Percentiles rank a stretch among this genome's conserved stretches.
phyloP scores from a whole-genome alignment of 2,888 invertebrate genomes.

The Anthophora plumipes region DNA sequence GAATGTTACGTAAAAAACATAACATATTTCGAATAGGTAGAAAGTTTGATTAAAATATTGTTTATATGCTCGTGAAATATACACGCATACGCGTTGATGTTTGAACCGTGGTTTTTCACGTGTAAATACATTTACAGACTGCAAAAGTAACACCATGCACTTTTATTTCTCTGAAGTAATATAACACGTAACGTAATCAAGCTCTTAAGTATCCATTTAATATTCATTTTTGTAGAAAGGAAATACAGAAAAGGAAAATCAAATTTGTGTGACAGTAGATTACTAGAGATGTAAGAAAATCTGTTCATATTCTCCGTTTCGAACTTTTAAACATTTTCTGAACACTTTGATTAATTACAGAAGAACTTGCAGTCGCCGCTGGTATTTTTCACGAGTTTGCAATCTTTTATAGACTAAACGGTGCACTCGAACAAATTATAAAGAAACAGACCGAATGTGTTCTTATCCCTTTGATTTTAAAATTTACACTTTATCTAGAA shows the following conservation, averaged over 20 bases:
- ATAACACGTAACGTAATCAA: neutral
- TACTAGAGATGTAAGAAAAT: neutral
- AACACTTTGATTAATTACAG: neutral
- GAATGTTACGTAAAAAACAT: neutral
- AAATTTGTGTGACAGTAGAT: neutral
- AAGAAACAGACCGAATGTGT: too few relatives aligned
- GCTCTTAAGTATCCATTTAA: too few relatives aligned
- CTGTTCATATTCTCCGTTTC: neutral
- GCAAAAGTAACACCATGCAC: neutral
- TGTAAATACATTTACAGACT: neutral
- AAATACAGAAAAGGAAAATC: neutral
- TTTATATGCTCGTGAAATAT: neutral
- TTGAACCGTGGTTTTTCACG: neutral
- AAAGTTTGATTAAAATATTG: constrained; percentile 20
- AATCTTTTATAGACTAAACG: too few relatives aligned
- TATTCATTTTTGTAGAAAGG: too few relatives aligned
- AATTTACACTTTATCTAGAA: too few relatives aligned
- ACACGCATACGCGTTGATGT: neutral
- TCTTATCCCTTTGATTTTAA: too few relatives aligned
- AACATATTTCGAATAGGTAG: neutral
- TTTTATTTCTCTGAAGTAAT: neutral
- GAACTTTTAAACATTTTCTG: too few relatives aligned
- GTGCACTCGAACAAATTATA: too few relatives aligned
- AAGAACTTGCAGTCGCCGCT: too few relatives aligned
- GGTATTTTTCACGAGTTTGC: too few relatives aligned